These are phyloP conservation scores for Indicator maculatus DNA, from an alignment of 2,113 vertebrate species.

Conservation along the genomic window DNA sequence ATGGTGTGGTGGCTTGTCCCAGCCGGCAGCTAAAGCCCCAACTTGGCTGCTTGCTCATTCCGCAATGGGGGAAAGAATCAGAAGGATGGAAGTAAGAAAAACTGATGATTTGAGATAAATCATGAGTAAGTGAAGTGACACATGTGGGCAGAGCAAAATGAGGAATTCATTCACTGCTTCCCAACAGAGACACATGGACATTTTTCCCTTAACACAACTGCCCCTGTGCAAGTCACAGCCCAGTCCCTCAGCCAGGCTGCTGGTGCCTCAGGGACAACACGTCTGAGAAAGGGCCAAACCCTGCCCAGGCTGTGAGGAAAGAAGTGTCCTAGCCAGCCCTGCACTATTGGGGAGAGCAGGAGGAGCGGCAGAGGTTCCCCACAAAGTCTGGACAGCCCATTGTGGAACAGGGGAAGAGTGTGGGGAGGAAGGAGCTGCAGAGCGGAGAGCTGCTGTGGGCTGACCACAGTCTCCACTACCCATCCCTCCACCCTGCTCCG, in stretches of 20 bases:
- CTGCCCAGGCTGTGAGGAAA: rapidly evolving
- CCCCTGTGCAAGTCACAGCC: not conserved
- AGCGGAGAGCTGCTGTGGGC: not conserved
- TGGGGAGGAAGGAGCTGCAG: not conserved
- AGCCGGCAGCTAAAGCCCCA: not conserved
- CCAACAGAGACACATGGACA: too few species aligned
- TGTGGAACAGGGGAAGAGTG: not conserved
- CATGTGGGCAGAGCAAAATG: not conserved
- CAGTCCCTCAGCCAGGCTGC: not conserved
- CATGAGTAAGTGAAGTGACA: not conserved
- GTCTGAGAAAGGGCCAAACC: not conserved
- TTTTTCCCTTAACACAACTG: too few species aligned
- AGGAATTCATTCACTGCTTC: not conserved
- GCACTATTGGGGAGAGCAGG: not conserved
- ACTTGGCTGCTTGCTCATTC: rapidly evolving
- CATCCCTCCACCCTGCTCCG: rapidly evolving
- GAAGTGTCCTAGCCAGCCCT: not conserved
- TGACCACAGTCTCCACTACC: not conserved
- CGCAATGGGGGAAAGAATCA: too few species aligned
- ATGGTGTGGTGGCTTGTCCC: not conserved
- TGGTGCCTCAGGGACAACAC: not conserved
- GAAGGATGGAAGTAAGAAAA: not conserved
- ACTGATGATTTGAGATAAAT: too few species aligned
- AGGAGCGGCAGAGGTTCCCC: not conserved
- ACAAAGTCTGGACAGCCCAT: rapidly evolving